Base-by-base conservation (phyloP, 2,888 invertebrate genomes). In the Eulithis testata region DNA sequence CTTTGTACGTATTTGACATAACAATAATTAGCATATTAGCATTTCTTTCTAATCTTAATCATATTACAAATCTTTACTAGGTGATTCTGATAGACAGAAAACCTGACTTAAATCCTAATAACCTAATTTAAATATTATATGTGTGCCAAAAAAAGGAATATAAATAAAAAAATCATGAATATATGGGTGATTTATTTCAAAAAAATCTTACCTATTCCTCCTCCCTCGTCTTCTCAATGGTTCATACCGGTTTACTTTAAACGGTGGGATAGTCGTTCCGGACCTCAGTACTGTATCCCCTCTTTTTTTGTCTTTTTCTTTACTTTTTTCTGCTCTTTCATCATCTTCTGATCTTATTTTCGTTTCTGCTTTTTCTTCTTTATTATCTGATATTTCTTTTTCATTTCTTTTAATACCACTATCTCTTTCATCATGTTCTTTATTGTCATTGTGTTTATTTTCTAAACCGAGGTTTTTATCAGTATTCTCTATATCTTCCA, bases 141-240 rank as follows among this genome's bases (percentile, higher is more conserved):
- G 40, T 40, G 40, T 8, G 8, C 8, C 9, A 51, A 11, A 6
- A 36, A 27, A 9, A 61, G 12, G 49, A 12, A 21, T 50, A 36
- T 14, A 49, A 54, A 58, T 40, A 3, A 53, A 37, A 63, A 8
- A 56, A 6, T n/a, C n/a, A 4, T 56, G 7, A 36, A 0, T 8
- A 11, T 51, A 14, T 0, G 27, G 45, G 14, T 57, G 37, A 50
- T 67, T 67, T 63, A 67, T 67, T 64, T 53, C n/a, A 54, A 44
- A 56, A 53, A 53, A 53, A 53, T 53, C 67, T 67, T 67, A 67
- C 67, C 67, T 67, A 67, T 60, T 40, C 12, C 55, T 55, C 36
- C 37, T n/a, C 14, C n/a, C 27, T 4, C 31, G 53, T 60, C 55
- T 36, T 51, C 60, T 49, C 4, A 37, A 1, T 8, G 64, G 50